Evolutionary conservation across 2,888 invertebrate species (phyloP), one percentile per base, ranked within the genome.

Genomic region (Sycophila texana): DNA sequence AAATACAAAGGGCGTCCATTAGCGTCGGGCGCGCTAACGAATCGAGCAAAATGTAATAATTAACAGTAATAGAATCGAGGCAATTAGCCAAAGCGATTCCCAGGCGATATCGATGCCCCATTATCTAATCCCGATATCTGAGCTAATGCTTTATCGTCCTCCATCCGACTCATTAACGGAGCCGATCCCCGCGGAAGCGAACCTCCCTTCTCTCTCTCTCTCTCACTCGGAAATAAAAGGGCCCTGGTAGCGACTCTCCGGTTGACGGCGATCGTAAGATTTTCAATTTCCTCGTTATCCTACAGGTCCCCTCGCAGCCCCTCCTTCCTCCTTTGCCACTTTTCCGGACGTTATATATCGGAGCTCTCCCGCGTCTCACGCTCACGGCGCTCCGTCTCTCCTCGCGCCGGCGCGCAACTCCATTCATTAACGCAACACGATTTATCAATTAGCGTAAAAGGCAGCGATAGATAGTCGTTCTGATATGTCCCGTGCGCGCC

Each of bases 391-490:
- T 74, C 80, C 39, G 68, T 83, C 82, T 77, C 80, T 74, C 77
- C 68, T 20, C 49, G 74, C 80, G 30, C 66, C 83, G 80, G 22
- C 72, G 55, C 39, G n/a, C 30, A 85, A 85, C 84, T 86, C 85
- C 88, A 89, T 90, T 90, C 89, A 89, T 90, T 90, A 90, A 88
- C 87, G 89, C 86, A 88, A 90, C 90, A 90, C 89, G 90, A 89
- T 90, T 90, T 90, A 90, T 90, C 90, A 89, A 90, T 90, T 90
- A 90, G 89, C 89, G 89, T 90, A 88, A 89, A 89, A 90, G 89
- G 89, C 88, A 86, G 86, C 89, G 87, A 89, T 89, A 89, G 89
- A 90, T 89, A 89, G 89, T 88, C 88, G 88, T 87, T 86, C 88
- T 87, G 89, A 89, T 89, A 88, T 86, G 87, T 71, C 61, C 71